Conservation (phyloP, 92 coral and sea anemone genomes). For the Umimayanthus kanabou region DNA sequence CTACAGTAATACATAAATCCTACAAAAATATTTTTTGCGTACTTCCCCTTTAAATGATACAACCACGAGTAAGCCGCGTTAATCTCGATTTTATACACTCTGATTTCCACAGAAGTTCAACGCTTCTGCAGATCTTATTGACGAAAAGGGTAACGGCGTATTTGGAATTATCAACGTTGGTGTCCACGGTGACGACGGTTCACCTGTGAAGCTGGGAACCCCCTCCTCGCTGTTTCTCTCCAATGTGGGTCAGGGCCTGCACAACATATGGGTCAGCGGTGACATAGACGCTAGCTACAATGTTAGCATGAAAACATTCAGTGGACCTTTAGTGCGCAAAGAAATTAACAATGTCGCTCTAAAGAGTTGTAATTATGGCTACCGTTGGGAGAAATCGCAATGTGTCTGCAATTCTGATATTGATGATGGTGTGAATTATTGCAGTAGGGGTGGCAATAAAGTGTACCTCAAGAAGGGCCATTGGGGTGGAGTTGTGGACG, state of each 20-base stretch:
- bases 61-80: no score
- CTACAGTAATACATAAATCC: no score
- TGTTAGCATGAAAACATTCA: slow-evolving; percentile 54
- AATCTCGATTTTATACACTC: not conserved
- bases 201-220: slow-evolving; percentile 53
- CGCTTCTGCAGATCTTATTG: slow-evolving; percentile 66
- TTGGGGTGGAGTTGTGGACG: slow-evolving; percentile 86
- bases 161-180: slow-evolving; percentile 70
- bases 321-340: slow-evolving; percentile 58
- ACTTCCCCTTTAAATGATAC: no score
- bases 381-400: not conserved
- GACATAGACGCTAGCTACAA: slow-evolving; percentile 30
- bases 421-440: slow-evolving; percentile 62
- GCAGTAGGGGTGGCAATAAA: slow-evolving; percentile 50
- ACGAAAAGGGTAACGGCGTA: slow-evolving; percentile 73
- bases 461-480: slow-evolving; percentile 72
- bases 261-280: slow-evolving; percentile 64
- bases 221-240: slow-evolving; percentile 73
- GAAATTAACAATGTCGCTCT: slow-evolving; percentile 51
- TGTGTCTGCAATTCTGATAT: slow-evolving; percentile 65
- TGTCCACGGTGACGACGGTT: slow-evolving; percentile 1
- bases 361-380: slow-evolving; percentile 68
- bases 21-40: no score
- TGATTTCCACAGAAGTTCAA: slow-evolving; percentile 53
- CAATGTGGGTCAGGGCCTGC: slow-evolving; percentile 1